These are phyloP conservation scores for Batillaria attramentaria DNA, from an alignment of 1,140 invertebrate genomes.

Conservation along the genomic window DNA sequence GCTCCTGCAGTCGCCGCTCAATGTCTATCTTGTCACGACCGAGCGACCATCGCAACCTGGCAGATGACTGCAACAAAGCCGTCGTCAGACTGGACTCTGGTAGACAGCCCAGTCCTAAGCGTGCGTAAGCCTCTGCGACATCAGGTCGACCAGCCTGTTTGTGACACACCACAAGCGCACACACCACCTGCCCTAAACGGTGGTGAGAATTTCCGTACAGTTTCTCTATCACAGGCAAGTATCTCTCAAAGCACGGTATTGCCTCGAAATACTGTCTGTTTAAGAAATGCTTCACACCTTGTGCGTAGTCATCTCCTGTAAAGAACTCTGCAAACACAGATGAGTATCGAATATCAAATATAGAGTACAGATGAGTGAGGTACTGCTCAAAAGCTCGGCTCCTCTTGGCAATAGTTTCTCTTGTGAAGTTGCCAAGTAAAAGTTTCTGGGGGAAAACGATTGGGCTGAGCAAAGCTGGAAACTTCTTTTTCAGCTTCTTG, in stretches of 20 bases:
- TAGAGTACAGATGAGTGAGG: conserved; percentile 76
- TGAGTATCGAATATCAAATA: conserved; percentile 77
- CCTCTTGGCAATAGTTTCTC: conserved; percentile 80
- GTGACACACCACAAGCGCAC: conserved; percentile 79
- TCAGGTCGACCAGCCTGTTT: conserved; percentile 74
- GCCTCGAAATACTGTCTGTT: conserved; percentile 79
- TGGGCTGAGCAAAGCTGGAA: conserved; percentile 75
- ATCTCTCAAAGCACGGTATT: conserved; percentile 79
- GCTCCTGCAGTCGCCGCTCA: conserved; percentile 76
- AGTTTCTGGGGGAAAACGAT: conserved; percentile 83
- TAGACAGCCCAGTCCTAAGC: conserved; percentile 78
- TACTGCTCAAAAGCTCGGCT: conserved; percentile 82
- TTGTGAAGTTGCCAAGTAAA: conserved; percentile 83
- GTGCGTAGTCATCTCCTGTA: conserved; percentile 78
- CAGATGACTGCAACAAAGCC: conserved; percentile 80
- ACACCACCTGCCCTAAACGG: conserved; percentile 79
- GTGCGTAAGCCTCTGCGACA: conserved; percentile 79
- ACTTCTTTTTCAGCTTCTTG: conserved; percentile 76
- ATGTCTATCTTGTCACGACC: conserved; percentile 62
- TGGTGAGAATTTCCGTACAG: conserved; percentile 81
- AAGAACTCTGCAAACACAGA: conserved; percentile 79
- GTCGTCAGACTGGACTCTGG: conserved; percentile 79
- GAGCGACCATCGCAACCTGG: conserved; percentile 79
- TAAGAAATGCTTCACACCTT: conserved; percentile 77
- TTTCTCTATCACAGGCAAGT: conserved; percentile 82